A percentile compares a stretch with the other conserved stretches of the same genome.
These are phyloP conservation scores for Melanerpes aurifrons DNA, from an alignment of 2,113 vertebrate species.

Conservation along the genomic window DNA sequence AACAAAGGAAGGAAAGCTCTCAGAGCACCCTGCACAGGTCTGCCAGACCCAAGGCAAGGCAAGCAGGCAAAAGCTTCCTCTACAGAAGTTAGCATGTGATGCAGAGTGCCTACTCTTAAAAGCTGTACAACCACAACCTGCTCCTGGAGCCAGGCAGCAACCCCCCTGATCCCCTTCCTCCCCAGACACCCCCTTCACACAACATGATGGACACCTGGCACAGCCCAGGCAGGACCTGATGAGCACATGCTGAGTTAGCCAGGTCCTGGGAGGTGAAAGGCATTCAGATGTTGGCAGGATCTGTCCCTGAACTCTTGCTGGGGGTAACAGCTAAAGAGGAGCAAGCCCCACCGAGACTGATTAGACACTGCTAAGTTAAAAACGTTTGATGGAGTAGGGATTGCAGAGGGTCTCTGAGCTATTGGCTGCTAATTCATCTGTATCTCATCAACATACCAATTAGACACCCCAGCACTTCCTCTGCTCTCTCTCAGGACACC, in stretches of 20 bases:
- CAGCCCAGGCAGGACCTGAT: neutral
- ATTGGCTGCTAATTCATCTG: neutral
- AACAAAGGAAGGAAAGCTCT: neutral
- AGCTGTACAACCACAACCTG: accelerated
- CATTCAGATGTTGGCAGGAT: neutral
- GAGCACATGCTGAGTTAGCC: accelerated
- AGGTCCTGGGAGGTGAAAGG: neutral
- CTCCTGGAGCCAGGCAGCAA: neutral
- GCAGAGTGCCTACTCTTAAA: neutral
- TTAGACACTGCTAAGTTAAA: neutral
- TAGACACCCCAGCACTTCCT: neutral
- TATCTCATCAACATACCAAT: constrained; percentile 13
- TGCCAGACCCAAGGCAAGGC: neutral
- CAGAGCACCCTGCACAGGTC: neutral
- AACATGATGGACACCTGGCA: accelerated
- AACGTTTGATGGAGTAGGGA: neutral
- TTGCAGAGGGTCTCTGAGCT: neutral
- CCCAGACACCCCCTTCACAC: accelerated
- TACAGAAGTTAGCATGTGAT: neutral
- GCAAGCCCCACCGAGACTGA: neutral
- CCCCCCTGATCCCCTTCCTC: neutral
- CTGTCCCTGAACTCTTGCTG: neutral
- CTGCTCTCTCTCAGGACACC: neutral
- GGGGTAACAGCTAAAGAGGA: neutral
- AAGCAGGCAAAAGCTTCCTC: neutral